Conservation (phyloP, 1,140 invertebrate genomes). For the Akabosia matsudoensis region DNA sequence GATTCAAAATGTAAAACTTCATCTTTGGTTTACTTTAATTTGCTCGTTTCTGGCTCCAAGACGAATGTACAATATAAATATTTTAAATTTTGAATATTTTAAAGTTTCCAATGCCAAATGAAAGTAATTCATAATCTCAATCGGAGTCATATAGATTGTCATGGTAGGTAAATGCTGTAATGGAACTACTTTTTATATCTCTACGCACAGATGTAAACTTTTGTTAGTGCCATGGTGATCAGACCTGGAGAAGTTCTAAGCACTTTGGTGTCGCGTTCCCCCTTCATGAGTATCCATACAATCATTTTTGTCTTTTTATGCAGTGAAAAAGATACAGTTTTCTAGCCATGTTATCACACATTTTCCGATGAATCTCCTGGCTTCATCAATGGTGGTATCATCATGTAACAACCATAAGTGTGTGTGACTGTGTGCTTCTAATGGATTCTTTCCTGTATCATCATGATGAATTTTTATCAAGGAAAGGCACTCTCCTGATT, state of each 20-base stretch:
- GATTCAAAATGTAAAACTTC: too few relatives aligned
- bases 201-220: not conserved
- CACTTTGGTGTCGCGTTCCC: not conserved
- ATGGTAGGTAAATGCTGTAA: not conserved
- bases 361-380: constrained; percentile 19
- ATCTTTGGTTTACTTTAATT: too few relatives aligned
- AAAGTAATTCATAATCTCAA: too few relatives aligned
- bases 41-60: too few relatives aligned
- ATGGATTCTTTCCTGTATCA: constrained; percentile 21
- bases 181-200: constrained; percentile 8
- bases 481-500: constrained; percentile 22
- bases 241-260: too few relatives aligned
- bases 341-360: constrained; percentile 1
- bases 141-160: not conserved
- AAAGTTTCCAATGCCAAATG: too few relatives aligned
- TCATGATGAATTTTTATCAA: constrained; percentile 24
- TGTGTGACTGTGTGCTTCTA: not conserved
- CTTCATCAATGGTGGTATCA: too few relatives aligned
- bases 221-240: too few relatives aligned
- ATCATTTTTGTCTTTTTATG: not conserved
- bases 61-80: too few relatives aligned
- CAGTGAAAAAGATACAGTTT: not conserved
- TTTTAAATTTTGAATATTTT: too few relatives aligned
- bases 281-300: not conserved
- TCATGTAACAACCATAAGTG: not conserved